Percentiles rank a stretch among this genome's conserved stretches.
Evolutionary conservation across 2,888 invertebrate species (phyloP).

Genomic region (Ectemnius lituratus): DNA sequence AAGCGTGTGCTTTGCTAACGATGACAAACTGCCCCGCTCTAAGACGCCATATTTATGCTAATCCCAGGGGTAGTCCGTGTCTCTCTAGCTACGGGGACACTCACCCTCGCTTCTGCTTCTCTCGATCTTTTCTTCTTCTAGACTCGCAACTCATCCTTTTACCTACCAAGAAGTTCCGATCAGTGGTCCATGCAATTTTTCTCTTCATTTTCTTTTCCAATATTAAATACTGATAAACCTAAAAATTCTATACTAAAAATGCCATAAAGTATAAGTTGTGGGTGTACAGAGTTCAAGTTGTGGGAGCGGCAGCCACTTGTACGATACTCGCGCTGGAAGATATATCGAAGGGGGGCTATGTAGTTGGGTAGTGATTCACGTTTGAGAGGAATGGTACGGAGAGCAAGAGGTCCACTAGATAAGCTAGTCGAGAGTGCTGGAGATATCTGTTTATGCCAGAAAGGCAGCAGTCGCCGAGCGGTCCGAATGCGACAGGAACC

Average conservation of each 20-base stretch:
- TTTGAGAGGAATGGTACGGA: not conserved
- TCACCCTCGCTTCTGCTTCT: constrained; percentile 40
- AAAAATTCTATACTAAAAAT: too few relatives aligned
- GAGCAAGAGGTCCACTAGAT: not conserved
- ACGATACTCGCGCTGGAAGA: too few relatives aligned
- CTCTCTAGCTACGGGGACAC: constrained; percentile 40
- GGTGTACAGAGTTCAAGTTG: too few relatives aligned
- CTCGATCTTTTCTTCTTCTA: constrained; percentile 9
- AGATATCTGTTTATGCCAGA: constrained; percentile 29
- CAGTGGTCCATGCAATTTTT: too few relatives aligned
- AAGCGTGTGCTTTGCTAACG: constrained; percentile 78
- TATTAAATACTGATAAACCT: too few relatives aligned
- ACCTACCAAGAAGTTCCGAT: not conserved
- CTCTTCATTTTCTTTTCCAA: too few relatives aligned
- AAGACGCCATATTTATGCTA: constrained; percentile 78
- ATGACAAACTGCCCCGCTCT: constrained; percentile 76
- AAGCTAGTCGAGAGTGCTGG: not conserved
- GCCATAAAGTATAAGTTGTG: too few relatives aligned
- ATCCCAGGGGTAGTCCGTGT: constrained; percentile 63
- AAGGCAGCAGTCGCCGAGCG: constrained; percentile 16
- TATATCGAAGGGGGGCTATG: too few relatives aligned
- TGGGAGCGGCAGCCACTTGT: too few relatives aligned
- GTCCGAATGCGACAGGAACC: constrained; percentile 57
- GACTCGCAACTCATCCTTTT: not conserved
- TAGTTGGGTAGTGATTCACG: too few relatives aligned